A percentile compares a stretch with the other conserved stretches of the same genome.
Conservation (phyloP, 2,113 vertebrate genomes). For the Numenius arquata region DNA sequence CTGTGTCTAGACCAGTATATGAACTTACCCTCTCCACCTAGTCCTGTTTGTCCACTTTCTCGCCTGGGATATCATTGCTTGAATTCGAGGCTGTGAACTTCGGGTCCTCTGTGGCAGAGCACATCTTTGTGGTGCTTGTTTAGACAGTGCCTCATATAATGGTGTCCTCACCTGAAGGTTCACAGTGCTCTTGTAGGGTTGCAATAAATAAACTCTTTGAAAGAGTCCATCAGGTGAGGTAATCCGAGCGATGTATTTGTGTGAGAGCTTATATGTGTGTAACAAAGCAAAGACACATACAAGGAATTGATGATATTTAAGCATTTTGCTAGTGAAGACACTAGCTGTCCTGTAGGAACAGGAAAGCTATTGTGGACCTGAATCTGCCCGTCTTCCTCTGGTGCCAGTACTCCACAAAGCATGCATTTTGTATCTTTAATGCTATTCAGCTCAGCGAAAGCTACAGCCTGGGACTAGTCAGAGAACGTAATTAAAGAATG, state of each 20-base stretch:
- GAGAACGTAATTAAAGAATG: not conserved
- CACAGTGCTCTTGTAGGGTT: not conserved
- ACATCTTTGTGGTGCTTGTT: not conserved
- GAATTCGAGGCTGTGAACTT: not conserved
- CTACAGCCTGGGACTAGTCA: not conserved
- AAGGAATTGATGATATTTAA: not conserved
- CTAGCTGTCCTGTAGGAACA: conserved; percentile 3
- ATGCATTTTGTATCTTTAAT: not conserved
- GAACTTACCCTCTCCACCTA: not conserved
- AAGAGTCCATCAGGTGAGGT: not conserved
- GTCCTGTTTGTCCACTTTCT: not conserved
- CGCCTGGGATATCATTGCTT: not conserved
- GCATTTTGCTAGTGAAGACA: not conserved
- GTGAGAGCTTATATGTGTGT: not conserved
- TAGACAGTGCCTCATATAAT: not conserved
- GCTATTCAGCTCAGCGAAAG: not conserved
- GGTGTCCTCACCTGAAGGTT: not conserved
- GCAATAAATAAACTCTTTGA: not conserved
- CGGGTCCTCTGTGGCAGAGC: not conserved
- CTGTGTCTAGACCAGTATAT: not conserved
- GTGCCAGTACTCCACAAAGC: not conserved
- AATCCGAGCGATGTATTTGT: not conserved
- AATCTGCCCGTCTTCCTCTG: not conserved
- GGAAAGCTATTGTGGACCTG: not conserved
- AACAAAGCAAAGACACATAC: not conserved